Percentiles rank a stretch among this genome's conserved stretches.
phyloP scores from a whole-genome alignment of 2,888 invertebrate genomes.

The Saturnia pavonia region DNA sequence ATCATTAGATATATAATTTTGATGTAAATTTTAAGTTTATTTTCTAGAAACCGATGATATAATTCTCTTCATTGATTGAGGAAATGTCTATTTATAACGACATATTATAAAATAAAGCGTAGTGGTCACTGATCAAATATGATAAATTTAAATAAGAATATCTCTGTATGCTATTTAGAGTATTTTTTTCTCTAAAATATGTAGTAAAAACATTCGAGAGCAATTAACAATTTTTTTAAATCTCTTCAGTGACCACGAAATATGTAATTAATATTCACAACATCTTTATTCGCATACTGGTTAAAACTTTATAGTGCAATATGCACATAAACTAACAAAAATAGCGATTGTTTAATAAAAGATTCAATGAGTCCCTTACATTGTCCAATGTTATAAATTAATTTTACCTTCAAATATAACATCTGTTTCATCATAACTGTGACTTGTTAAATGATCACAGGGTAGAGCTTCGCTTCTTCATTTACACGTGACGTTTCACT shows the following conservation, averaged over 20 bases:
- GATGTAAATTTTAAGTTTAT: neutral
- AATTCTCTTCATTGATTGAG: neutral
- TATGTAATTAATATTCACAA: neutral
- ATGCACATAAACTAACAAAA: neutral
- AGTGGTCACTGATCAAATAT: neutral
- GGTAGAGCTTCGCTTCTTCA: constrained; percentile 70
- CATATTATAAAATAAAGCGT: neutral
- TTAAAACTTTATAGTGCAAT: neutral
- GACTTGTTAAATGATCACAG: constrained; percentile 66
- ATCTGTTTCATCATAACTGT: constrained; percentile 61
- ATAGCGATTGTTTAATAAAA: constrained; percentile 9
- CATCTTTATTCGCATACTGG: neutral
- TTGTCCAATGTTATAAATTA: constrained; percentile 52
- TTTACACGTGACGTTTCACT: constrained; percentile 53
- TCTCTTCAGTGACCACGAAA: no score
- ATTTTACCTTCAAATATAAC: constrained; percentile 68
- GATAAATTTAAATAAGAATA: neutral
- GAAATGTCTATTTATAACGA: neutral
- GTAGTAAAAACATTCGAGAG: neutral
- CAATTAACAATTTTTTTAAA: neutral
- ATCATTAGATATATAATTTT: neutral
- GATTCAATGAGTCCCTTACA: constrained; percentile 28
- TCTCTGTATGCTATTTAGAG: neutral
- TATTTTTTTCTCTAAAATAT: neutral
- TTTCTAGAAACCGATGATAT: neutral